Evolutionary conservation across 2,113 vertebrate genomes (phyloP), one percentile per base, ranked within the genome.

Genomic region (Python bivittatus): DNA sequence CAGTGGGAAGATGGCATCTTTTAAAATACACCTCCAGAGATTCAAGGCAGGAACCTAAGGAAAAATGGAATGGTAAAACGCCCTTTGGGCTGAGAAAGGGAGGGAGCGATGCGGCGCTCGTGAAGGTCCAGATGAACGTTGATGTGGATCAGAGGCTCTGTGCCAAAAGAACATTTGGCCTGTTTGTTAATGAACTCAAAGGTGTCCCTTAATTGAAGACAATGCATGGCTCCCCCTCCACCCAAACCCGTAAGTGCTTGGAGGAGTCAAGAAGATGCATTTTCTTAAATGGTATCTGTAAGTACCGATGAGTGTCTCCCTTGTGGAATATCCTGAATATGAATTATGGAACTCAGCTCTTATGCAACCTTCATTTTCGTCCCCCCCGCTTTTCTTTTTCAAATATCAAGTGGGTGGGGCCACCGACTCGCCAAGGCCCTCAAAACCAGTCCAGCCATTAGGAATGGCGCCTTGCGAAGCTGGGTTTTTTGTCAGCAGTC

Each of bases 131-230:
- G 84, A 29, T 13, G 84, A 88, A 96, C 96, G 97, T 97, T 98
- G 98, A 98, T 96, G 91, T 98, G 96, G 96, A 97, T 3, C 17
- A 79, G 33, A 97, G 97, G 97, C 97, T 97, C 97, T 91, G 97
- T 98, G 98, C 98, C 98, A 98, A 98, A 98, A 98, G 97, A 97
- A 97, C 98, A 99, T 98, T 98, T 98, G 98, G 98, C 98, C 98
- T 98, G 98, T 97, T 98, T 98, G 97, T 97, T 98, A 98, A 98
- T 98, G 98, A 98, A 98, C 98, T 97, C 98, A 97, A 98, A 98
- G 98, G 98, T 98, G 98, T 98, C 98, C 98, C 96, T 97, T 98
- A 98, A 98, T 98, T 98, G 98, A 98, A 98, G 98, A 98, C 96
- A 97, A 98, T 98, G 98, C 96, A 97, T 98, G 97, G 97, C 93